A percentile compares a stretch with the other conserved stretches of the same genome.
These are phyloP conservation scores for Chloroceryle aenea DNA, from an alignment of 2,113 vertebrate genomes.

Conservation along the genomic window DNA sequence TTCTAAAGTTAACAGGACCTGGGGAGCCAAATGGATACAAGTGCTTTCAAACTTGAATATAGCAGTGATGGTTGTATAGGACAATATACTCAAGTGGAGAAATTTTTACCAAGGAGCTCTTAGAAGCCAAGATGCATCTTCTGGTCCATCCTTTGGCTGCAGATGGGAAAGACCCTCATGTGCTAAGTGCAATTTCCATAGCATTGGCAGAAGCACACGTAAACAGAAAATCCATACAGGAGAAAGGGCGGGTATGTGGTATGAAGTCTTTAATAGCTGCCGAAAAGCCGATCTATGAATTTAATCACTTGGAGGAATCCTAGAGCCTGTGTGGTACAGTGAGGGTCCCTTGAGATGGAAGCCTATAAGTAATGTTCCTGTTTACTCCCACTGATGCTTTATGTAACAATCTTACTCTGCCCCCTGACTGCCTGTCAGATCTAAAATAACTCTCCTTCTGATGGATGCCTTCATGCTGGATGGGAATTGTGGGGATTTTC, in stretches of 20 bases:
- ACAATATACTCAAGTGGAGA: neutral
- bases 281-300: neutral
- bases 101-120: neutral
- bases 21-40: neutral
- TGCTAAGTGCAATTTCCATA: neutral
- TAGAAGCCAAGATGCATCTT: neutral
- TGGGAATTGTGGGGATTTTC: neutral
- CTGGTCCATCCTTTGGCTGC: neutral
- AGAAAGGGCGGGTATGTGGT: neutral
- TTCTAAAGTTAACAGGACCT: no score
- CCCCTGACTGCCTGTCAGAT: constrained; percentile 30
- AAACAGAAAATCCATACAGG: neutral
- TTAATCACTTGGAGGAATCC: neutral
- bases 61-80: neutral
- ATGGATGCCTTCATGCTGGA: neutral
- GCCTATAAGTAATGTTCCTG: neutral
- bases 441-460: constrained; percentile 20
- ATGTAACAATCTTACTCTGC: constrained; percentile 40
- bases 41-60: neutral
- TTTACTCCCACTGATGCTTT: constrained; percentile 50
- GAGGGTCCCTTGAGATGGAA: neutral
- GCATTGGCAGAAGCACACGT: neutral
- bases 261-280: neutral
- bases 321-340: neutral
- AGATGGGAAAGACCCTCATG: neutral